Conservation (phyloP, 92 coral and sea anemone species). For the Epizoanthus rinbou region DNA sequence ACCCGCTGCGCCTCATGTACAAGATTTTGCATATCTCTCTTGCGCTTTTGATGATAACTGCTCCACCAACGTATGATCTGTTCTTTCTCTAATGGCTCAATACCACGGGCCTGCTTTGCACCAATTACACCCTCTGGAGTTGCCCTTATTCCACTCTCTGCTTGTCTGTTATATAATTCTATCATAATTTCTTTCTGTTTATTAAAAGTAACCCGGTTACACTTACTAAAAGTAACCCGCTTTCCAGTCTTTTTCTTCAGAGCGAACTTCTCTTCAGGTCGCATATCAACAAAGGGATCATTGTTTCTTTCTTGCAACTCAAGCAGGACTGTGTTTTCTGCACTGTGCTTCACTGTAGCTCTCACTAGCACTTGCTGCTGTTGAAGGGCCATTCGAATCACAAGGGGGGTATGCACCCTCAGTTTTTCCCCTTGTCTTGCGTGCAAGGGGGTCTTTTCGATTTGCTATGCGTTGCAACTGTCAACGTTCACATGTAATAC, state of each 20-base stretch:
- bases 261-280: conserved; percentile 16
- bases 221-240: neutral
- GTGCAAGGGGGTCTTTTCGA: neutral
- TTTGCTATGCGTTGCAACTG: too few species aligned
- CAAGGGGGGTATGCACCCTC: conserved; percentile 1
- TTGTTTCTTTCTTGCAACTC: neutral
- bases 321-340: neutral
- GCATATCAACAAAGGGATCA: neutral
- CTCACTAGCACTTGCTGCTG: neutral
- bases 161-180: conserved; percentile 5
- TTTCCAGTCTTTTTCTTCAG: conserved; percentile 22
- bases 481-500: neutral
- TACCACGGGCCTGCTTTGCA: neutral
- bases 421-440: neutral
- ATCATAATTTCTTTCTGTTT: conserved; percentile 18
- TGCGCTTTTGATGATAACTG: conserved; percentile 22
- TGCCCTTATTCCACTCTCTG: neutral
- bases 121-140: neutral
- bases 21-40: conserved; percentile 5
- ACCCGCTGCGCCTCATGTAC: conserved; percentile 3
- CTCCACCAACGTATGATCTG: conserved; percentile 33
- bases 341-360: neutral
- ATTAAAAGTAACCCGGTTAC: too few species aligned
- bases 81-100: neutral
- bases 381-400: neutral